Conservation (phyloP, 2,888 invertebrate species). For the Lepas anatifera region DNA sequence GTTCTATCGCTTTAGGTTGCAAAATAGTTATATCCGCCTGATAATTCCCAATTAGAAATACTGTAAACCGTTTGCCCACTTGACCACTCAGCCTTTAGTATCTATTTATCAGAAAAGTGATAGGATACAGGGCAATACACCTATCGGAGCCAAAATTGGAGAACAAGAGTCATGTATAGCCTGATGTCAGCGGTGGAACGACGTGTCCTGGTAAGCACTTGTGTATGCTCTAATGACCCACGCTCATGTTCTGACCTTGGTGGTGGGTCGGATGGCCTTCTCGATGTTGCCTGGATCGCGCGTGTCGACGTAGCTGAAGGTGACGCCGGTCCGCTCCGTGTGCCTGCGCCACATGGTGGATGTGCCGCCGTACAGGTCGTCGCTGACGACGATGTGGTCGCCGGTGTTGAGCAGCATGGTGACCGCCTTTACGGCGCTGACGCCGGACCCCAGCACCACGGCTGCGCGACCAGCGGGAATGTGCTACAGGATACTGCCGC, state of each 20-base stretch:
- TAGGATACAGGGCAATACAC: too few relatives aligned
- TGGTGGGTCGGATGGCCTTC: not conserved
- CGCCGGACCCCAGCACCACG: not conserved
- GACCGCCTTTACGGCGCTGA: not conserved
- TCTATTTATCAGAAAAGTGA: too few relatives aligned
- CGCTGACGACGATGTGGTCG: not conserved
- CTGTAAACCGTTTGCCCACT: not conserved
- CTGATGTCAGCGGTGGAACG: not conserved
- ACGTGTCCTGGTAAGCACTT: not conserved
- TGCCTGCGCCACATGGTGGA: not conserved
- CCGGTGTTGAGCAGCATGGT: not conserved
- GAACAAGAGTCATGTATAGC: too few relatives aligned
- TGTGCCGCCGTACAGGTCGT: slow-evolving; percentile 6
- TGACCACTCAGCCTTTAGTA: not conserved
- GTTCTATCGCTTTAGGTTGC: too few relatives aligned
- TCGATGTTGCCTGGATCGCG: not conserved
- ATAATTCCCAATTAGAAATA: too few relatives aligned
- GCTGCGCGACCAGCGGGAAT: too few relatives aligned
- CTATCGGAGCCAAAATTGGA: too few relatives aligned
- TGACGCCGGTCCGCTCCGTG: not conserved
- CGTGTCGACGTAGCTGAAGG: slow-evolving; percentile 3
- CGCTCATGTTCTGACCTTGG: slow-evolving; percentile 1
- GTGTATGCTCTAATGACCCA: not conserved
- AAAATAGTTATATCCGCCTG: too few relatives aligned
- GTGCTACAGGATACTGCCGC: too few relatives aligned